These are phyloP conservation scores for Cartodere bifasciata DNA, from an alignment of 2,888 invertebrate genomes.

Conservation along the genomic window DNA sequence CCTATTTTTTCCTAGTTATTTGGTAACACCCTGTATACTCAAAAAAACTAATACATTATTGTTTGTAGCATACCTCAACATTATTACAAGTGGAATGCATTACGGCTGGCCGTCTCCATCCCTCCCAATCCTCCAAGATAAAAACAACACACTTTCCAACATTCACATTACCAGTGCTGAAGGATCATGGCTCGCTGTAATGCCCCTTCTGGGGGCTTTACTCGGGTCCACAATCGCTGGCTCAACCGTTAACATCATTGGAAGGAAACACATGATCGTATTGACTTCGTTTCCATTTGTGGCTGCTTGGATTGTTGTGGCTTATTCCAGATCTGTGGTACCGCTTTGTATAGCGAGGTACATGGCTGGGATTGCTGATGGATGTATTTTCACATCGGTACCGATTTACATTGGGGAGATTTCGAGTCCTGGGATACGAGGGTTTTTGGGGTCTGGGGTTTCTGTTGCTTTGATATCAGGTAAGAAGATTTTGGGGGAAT, in stretches of 20 bases:
- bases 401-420: constrained; percentile 51
- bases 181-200: constrained; percentile 52
- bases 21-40: too few relatives aligned
- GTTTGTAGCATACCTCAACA: constrained; percentile 30
- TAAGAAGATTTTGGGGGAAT: too few relatives aligned
- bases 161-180: constrained; percentile 35
- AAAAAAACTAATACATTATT: too few relatives aligned
- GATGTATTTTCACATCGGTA: constrained; percentile 32
- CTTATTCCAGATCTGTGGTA: constrained; percentile 42
- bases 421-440: constrained; percentile 42
- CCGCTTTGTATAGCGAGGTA: constrained; percentile 41
- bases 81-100: constrained; percentile 32
- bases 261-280: constrained; percentile 49
- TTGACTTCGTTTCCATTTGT: constrained; percentile 45
- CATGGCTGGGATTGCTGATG: constrained; percentile 48
- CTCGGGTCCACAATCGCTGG: constrained; percentile 49
- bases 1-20: too few relatives aligned
- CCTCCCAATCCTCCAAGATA: constrained; percentile 37
- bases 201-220: constrained; percentile 51
- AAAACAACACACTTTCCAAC: constrained; percentile 26
- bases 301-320: constrained; percentile 50
- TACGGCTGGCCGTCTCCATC: constrained; percentile 53
- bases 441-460: constrained; percentile 44
- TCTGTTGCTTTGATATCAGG: constrained; percentile 40
- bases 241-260: constrained; percentile 50